A percentile compares a stretch with the other conserved stretches of the same genome.
Conservation (phyloP, 2,797 vertebrate genomes). For the Enteromius viviparus region DNA sequence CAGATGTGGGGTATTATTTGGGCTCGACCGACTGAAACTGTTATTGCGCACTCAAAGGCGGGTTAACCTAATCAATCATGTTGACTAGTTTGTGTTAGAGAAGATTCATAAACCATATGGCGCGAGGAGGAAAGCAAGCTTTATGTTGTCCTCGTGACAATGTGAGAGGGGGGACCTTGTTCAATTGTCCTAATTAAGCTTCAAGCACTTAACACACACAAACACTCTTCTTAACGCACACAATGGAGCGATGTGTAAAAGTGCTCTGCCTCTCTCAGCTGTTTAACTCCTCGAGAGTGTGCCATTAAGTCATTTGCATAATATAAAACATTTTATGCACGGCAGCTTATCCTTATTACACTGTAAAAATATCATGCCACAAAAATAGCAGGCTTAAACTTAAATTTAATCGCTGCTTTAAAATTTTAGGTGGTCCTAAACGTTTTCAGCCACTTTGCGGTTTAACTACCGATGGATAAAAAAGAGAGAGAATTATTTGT, state of each 20-base stretch:
- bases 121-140: slow-evolving; percentile 69
- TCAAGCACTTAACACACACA: slow-evolving; percentile 62
- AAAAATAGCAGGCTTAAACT: neutral
- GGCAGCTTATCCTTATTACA: neutral
- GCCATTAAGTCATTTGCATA: slow-evolving; percentile 1
- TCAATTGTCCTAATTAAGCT: slow-evolving; percentile 77
- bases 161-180: slow-evolving; percentile 56
- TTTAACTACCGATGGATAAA: neutral
- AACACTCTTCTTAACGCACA: slow-evolving; percentile 33
- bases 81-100: slow-evolving; percentile 79
- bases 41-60: slow-evolving; percentile 76
- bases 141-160: slow-evolving; percentile 76
- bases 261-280: slow-evolving; percentile 21
- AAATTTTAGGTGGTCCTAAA: neutral
- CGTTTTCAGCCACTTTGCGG: neutral
- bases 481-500: neutral
- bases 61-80: slow-evolving; percentile 85
- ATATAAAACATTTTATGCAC: neutral
- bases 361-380: neutral
- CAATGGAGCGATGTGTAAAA: slow-evolving; percentile 50
- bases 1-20: slow-evolving; percentile 81
- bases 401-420: neutral
- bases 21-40: slow-evolving; percentile 72
- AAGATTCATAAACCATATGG: slow-evolving; percentile 82
- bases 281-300: slow-evolving; percentile 27